Percentiles rank a stretch among this genome's conserved stretches.
Evolutionary conservation across 2,797 vertebrate species (phyloP).

Genomic region (Aselliscus stoliczkanus): DNA sequence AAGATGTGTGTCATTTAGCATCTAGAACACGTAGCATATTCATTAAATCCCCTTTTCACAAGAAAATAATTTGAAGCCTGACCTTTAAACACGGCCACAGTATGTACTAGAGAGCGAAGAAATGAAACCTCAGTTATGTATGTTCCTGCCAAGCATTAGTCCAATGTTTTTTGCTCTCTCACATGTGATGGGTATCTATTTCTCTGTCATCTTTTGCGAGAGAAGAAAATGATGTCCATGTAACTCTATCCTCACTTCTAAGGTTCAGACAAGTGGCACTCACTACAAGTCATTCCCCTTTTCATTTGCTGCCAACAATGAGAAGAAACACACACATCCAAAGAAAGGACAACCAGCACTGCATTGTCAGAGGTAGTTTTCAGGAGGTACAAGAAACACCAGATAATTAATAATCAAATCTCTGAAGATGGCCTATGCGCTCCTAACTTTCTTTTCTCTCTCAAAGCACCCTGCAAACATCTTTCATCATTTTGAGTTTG

Average conservation of each 20-base stretch:
- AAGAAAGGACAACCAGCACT: neutral
- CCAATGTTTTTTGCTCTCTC: slow-evolving; percentile 40
- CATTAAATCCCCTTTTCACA: slow-evolving; percentile 46
- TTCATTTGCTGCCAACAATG: neutral
- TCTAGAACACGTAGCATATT: slow-evolving; percentile 59
- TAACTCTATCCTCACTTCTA: slow-evolving; percentile 33
- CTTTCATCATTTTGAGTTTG: neutral
- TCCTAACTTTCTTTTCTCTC: neutral
- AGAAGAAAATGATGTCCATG: slow-evolving; percentile 42
- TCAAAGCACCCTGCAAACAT: neutral
- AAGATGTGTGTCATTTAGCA: slow-evolving; percentile 63
- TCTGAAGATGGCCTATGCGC: neutral
- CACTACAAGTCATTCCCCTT: neutral
- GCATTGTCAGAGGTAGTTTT: neutral
- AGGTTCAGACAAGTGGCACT: neutral
- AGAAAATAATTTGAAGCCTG: slow-evolving; percentile 61
- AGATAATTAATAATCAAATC: neutral
- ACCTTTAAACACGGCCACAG: slow-evolving; percentile 62
- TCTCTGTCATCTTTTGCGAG: slow-evolving; percentile 48
- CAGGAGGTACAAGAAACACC: neutral
- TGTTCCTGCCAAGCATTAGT: slow-evolving; percentile 45
- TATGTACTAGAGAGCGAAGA: slow-evolving; percentile 57
- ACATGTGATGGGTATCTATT: slow-evolving; percentile 39
- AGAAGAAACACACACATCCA: neutral
- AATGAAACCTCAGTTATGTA: slow-evolving; percentile 52